Base-by-base conservation (phyloP, 2,888 invertebrate genomes). In the Apotomis capreana region DNA sequence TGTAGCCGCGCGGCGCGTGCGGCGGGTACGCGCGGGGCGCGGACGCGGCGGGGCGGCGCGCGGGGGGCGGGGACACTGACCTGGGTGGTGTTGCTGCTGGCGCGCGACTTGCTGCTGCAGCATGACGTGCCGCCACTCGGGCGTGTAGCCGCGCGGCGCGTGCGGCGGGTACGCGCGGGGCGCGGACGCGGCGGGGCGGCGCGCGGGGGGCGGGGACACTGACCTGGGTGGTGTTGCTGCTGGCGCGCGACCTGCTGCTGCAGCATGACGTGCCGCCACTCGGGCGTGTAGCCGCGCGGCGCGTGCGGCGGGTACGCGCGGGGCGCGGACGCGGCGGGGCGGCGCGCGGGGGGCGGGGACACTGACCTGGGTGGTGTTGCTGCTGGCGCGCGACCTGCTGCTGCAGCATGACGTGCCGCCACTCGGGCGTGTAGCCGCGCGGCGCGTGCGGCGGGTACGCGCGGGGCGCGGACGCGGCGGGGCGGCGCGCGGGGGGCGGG, bases 341-440 rank as follows among this genome's bases (percentile, higher is more conserved):
- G 74, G 86, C 74, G 52, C 74, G 74, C 49, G 79, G 77, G 86
- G 58, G 77, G 87, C 83, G 84, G n/a, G n/a, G n/a, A n/a, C 10
- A 57, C 36, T 58, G 68, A 91, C 93, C 90, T 89, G 93, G 93
- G 70, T 93, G 91, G 75, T 93, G 93, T 71, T 92, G 92, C 83
- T 91, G 92, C 72, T 90, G 90, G 72, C 90, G 74, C 1, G 84
- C 83, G 13, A 86, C 83, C 75, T 94, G 94, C 78, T 94, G 94
- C 84, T 95, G 95, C 92, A 95, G 95, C 80, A 95, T 94, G 72
- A 91, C 89, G 76, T 89, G 94, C 75, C 85, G 87, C 94, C 87
- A 94, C 78, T 92, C 92, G 74, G 92, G 91, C 77, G 91, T 78
- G 84, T 92, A 92, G 81, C 85, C 88, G n/a, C 89, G 85, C 80